Conservation (phyloP, 2,888 invertebrate species). For the Osmoderma eremita region DNA sequence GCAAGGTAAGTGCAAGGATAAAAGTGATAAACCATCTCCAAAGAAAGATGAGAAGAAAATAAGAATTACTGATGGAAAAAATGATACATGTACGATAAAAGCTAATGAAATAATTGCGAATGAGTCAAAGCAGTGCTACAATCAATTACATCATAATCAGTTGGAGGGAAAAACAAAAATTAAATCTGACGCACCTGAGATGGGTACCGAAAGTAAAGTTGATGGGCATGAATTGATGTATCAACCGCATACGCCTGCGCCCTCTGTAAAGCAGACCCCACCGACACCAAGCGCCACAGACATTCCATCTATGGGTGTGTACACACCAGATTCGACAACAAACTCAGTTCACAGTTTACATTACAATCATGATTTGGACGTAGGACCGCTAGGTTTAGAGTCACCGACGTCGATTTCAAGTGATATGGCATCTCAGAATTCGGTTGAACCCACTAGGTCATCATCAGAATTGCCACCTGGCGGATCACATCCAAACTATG, state of each 20-base stretch:
- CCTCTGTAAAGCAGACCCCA: slow-evolving; percentile 64
- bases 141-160: slow-evolving; percentile 28
- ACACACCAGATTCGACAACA: slow-evolving; percentile 85
- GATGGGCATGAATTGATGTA: slow-evolving; percentile 54
- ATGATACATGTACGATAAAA: slow-evolving; percentile 18
- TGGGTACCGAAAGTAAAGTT: slow-evolving; percentile 59
- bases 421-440: slow-evolving; percentile 82
- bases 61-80: slow-evolving; percentile 22
- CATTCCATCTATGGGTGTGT: slow-evolving; percentile 84
- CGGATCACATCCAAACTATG: slow-evolving; percentile 64
- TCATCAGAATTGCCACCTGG: slow-evolving; percentile 66
- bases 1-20: slow-evolving; percentile 48
- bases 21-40: slow-evolving; percentile 50
- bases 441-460: slow-evolving; percentile 71
- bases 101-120: slow-evolving; percentile 5
- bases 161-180: slow-evolving; percentile 33
- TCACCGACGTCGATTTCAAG: slow-evolving; percentile 90
- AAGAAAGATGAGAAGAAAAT: slow-evolving; percentile 51
- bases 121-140: slow-evolving; percentile 33
- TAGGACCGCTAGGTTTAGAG: slow-evolving; percentile 84
- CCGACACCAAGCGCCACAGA: slow-evolving; percentile 67
- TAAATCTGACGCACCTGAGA: slow-evolving; percentile 34
- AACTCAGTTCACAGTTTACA: slow-evolving; percentile 83
- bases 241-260: slow-evolving; percentile 52
- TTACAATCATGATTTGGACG: slow-evolving; percentile 84